Evolutionary conservation across 2,113 vertebrate species (phyloP).

Genomic region (Apodemus sylvaticus): DNA sequence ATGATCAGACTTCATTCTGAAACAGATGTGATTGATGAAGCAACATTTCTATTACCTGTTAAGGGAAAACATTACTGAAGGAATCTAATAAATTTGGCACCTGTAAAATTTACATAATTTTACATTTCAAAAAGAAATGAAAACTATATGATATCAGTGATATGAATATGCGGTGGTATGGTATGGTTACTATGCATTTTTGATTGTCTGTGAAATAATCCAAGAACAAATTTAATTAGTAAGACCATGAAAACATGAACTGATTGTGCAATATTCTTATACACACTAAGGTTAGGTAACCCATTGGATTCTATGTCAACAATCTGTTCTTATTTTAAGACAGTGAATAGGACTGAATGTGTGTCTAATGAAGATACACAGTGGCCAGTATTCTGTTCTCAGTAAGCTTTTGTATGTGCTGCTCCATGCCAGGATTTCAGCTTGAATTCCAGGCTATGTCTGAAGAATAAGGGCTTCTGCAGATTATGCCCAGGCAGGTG

Average conservation of each 20-base stretch:
- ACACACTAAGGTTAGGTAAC: neutral
- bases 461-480: neutral
- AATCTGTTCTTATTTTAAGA: constrained; percentile 16
- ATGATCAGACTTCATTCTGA: constrained; percentile 4
- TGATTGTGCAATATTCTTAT: neutral
- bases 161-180: neutral
- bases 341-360: neutral
- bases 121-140: constrained; percentile 14
- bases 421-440: neutral
- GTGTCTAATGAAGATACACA: neutral
- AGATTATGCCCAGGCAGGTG: neutral
- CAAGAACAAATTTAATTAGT: neutral
- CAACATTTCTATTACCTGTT: neutral
- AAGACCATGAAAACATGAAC: neutral
- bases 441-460: neutral
- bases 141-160: neutral
- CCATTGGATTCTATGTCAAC: neutral
- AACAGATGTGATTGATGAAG: neutral
- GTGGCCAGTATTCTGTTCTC: neutral
- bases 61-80: neutral
- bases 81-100: neutral
- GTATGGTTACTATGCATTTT: neutral
- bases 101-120: neutral
- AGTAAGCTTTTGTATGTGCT: neutral
- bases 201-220: neutral